Evolutionary conservation across 2,797 vertebrate genomes (phyloP), one percentile per base, ranked within the genome.

Genomic region (Periparus ater): DNA sequence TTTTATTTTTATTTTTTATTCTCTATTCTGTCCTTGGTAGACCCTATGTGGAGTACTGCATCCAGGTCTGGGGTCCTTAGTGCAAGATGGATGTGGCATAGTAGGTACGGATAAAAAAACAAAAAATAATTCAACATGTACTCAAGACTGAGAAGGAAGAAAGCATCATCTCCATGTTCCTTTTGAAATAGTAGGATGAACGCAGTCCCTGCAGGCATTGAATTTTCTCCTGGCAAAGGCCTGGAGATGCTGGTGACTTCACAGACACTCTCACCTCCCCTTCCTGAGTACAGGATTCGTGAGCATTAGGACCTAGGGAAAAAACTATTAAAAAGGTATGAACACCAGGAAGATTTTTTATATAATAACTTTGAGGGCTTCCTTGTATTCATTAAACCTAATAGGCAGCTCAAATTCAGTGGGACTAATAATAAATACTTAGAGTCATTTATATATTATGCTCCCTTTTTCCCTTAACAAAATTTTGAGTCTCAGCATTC

Each of bases 51-150:
- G 13, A 47, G 2, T 47, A 53, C 16, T 53, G 9, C 23, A 40
- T 34, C 23, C 29, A 68, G 29, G 17, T 20, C 23, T 53, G 23
- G 5, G 5, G 10, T 76, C 29, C n/a, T 68, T 15, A 61, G 54
- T 0, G 7, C 27, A 38, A 44, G 12, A 10, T 0, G 0, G 23
- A 45, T 23, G 8, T 36, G 55, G 17, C 5, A 82, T 26, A 36
- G 14, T 29, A 82, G 13, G 5, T 12, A 47, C 9, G 20, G 27
- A 42, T 34, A 73, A 48, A 18, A 74, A 36, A 84, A 50, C 9
- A 76, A 71, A 81, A 81, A 74, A 36, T 11, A 58, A 54, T 70
- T 44, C 10, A 7, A 17, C 4, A 20, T 4, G 7, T 50, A 70
- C 17, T 70, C 23, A 68, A 83, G 34, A 53, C 1, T 51, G 25